Evolutionary conservation across 2,797 vertebrate species (phyloP).

Genomic region (Brachymystax lenok): DNA sequence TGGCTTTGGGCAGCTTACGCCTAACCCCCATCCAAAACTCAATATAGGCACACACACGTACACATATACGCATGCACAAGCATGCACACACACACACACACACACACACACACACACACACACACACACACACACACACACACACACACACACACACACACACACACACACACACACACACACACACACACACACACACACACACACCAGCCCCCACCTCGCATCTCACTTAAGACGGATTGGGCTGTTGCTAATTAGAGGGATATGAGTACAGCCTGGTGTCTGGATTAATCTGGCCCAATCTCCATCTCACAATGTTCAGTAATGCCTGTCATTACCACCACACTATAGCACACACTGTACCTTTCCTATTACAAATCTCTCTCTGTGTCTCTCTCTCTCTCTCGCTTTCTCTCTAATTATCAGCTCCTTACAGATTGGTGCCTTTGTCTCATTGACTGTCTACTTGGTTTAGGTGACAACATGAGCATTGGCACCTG

Average conservation of each 20-base stretch:
- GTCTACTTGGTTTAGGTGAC: background rate
- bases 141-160: background rate
- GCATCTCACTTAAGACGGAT: conserved; percentile 73
- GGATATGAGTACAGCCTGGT: conserved; percentile 16
- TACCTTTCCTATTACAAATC: background rate
- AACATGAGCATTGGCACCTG: background rate
- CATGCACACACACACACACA: conserved; percentile 12
- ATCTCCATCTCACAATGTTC: conserved; percentile 23
- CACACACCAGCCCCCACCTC: background rate
- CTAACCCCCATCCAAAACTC: conserved; percentile 55
- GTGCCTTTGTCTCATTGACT: background rate
- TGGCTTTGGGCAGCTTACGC: conserved; percentile 68
- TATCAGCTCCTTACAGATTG: background rate
- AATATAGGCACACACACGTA: background rate
- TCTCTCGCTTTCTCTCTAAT: background rate
- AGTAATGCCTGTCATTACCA: conserved; percentile 77
- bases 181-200: conserved; percentile 24
- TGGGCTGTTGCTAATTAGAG: conserved; percentile 37
- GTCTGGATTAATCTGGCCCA: conserved; percentile 36
- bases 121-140: background rate
- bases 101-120: conserved; percentile 25
- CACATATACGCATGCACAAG: background rate
- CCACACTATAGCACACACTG: conserved; percentile 39
- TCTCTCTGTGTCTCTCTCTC: conserved; percentile 9
- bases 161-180: conserved; percentile 3